Percentiles rank a stretch among this genome's conserved stretches.
Conservation (phyloP, 2,113 vertebrate genomes). For the Eptesicus fuscus region DNA sequence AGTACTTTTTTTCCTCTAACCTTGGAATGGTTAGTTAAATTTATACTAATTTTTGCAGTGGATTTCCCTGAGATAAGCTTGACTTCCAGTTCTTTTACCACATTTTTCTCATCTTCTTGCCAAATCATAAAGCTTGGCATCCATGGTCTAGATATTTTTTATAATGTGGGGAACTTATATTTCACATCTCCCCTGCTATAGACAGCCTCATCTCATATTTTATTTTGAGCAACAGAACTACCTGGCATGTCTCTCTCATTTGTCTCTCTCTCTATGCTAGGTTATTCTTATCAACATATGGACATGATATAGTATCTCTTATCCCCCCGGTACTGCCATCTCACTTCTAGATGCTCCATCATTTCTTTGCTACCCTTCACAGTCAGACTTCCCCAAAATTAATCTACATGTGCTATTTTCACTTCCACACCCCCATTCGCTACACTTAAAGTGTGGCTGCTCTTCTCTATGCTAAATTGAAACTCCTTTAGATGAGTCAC, state of each 20-base stretch:
- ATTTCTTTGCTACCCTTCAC: neutral
- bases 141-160: neutral
- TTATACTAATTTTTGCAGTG: neutral
- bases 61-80: neutral
- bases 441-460: neutral
- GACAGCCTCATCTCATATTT: neutral
- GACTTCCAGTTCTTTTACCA: neutral
- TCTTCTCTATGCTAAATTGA: neutral
- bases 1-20: neutral
- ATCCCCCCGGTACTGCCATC: neutral
- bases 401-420: neutral
- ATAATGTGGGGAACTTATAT: neutral
- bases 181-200: neutral
- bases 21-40: neutral
- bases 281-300: neutral
- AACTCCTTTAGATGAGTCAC: neutral
- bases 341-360: neutral
- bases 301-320: neutral
- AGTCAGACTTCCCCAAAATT: neutral
- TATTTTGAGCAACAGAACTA: neutral
- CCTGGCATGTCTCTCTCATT: neutral
- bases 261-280: neutral
- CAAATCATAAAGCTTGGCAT: neutral
- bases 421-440: neutral
- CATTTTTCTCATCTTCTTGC: neutral